A percentile compares a stretch with the other conserved stretches of the same genome.
These are phyloP conservation scores for Maniola hyperantus DNA, from an alignment of 2,888 invertebrate genomes.

Conservation along the genomic window DNA sequence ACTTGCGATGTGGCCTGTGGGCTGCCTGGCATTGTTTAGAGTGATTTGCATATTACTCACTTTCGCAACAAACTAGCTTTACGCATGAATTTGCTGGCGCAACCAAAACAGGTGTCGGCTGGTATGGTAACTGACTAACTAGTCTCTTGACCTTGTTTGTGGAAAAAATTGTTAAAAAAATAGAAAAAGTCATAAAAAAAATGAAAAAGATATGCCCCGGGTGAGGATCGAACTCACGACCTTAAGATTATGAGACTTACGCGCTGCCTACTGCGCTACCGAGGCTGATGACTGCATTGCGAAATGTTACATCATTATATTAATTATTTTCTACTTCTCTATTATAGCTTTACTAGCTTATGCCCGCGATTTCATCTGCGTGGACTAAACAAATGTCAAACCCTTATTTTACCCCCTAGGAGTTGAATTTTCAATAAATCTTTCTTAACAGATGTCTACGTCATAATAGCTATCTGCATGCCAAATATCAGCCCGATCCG, in stretches of 20 bases:
- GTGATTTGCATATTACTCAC: constrained; percentile 33
- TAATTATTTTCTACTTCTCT: too few relatives aligned
- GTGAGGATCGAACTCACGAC: constrained; percentile 98
- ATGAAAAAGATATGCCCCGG: constrained; percentile 82
- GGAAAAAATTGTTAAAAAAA: background rate
- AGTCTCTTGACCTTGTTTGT: constrained; percentile 16
- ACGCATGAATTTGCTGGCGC: constrained; percentile 27
- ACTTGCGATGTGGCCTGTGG: constrained; percentile 50
- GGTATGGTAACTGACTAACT: background rate
- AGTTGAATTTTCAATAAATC: too few relatives aligned
- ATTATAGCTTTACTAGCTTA: too few relatives aligned
- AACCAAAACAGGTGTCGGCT: constrained; percentile 31
- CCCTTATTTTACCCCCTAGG: too few relatives aligned
- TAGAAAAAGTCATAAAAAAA: constrained; percentile 27
- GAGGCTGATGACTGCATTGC: constrained; percentile 73
- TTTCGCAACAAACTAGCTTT: constrained; percentile 30
- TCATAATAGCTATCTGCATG: too few relatives aligned
- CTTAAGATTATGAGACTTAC: constrained; percentile 96
- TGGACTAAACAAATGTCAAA: too few relatives aligned
- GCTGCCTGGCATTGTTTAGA: constrained; percentile 42
- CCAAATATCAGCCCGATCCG: too few relatives aligned
- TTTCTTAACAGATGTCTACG: too few relatives aligned
- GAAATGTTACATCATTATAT: background rate
- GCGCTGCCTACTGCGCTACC: constrained; percentile 95
- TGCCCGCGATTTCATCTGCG: too few relatives aligned